Evolutionary conservation across 2,113 vertebrate genomes (phyloP).

Genomic region (Larimichthys polyactis): DNA sequence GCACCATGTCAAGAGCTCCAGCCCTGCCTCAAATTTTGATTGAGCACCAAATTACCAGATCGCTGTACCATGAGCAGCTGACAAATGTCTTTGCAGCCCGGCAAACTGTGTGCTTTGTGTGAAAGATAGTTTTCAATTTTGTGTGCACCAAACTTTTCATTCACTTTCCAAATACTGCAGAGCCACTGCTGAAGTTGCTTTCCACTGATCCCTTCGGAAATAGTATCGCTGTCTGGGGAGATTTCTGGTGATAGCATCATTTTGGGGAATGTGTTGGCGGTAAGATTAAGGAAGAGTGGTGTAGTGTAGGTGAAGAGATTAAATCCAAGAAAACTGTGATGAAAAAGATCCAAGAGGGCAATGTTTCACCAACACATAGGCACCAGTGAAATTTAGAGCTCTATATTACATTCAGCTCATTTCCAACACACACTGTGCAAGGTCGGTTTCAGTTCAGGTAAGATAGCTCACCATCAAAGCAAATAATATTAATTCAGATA

Average conservation of each 20-base stretch:
- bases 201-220: slow-evolving; percentile 24
- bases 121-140: slow-evolving; percentile 59
- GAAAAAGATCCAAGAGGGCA: not conserved
- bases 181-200: slow-evolving; percentile 20
- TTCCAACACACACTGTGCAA: too few relatives aligned
- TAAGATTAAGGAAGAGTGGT: slow-evolving; percentile 2
- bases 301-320: not conserved
- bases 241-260: slow-evolving; percentile 18
- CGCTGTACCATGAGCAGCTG: slow-evolving; percentile 58
- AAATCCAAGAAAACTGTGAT: not conserved
- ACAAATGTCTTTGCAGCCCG: slow-evolving; percentile 60
- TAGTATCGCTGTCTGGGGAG: slow-evolving; percentile 24
- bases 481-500: too few relatives aligned
- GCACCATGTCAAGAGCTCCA: slow-evolving; percentile 17
- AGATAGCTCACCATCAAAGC: too few relatives aligned
- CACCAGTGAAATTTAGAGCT: not conserved
- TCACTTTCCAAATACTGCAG: slow-evolving; percentile 27
- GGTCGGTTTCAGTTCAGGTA: too few relatives aligned
- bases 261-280: not conserved
- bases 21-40: slow-evolving; percentile 62
- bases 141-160: slow-evolving; percentile 35
- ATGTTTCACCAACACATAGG: not conserved
- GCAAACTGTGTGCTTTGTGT: slow-evolving; percentile 17
- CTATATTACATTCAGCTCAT: not conserved
- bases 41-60: slow-evolving; percentile 68